These are phyloP conservation scores for Colossoma macropomum DNA, from an alignment of 2,113 vertebrate species.

Conservation along the genomic window DNA sequence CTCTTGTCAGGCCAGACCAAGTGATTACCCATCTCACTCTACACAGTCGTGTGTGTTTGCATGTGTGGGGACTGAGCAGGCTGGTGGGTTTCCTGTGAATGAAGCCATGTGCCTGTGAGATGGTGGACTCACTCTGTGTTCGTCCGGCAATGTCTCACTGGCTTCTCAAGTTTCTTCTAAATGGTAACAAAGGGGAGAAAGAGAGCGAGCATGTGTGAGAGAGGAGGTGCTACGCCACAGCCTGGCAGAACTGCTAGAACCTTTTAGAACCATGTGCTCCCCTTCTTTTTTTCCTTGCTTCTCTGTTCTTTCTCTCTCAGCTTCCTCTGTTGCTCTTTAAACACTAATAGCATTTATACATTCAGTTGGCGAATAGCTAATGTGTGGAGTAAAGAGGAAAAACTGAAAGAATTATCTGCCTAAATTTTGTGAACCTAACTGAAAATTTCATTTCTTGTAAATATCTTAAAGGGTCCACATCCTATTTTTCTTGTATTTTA, in stretches of 20 bases:
- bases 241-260: slow-evolving; percentile 24
- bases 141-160: slow-evolving; percentile 49
- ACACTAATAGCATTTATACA: slow-evolving; percentile 1
- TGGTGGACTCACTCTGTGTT: slow-evolving; percentile 51
- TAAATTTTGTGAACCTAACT: background rate
- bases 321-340: background rate
- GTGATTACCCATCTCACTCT: slow-evolving; percentile 25
- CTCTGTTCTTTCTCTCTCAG: background rate
- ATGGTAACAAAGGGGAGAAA: slow-evolving; percentile 58
- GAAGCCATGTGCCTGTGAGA: background rate
- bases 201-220: background rate
- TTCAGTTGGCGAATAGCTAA: background rate
- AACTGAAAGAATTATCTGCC: background rate
- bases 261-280: slow-evolving; percentile 37
- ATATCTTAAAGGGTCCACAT: background rate
- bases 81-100: background rate
- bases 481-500: too few species aligned
- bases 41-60: background rate
- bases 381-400: background rate
- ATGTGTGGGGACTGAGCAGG: background rate
- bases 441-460: background rate
- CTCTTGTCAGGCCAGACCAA: slow-evolving; percentile 52
- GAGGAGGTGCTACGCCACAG: slow-evolving; percentile 26
- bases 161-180: slow-evolving; percentile 56
- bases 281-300: background rate